Conservation (phyloP, 2,888 invertebrate species). For the Cantharis rufa region DNA sequence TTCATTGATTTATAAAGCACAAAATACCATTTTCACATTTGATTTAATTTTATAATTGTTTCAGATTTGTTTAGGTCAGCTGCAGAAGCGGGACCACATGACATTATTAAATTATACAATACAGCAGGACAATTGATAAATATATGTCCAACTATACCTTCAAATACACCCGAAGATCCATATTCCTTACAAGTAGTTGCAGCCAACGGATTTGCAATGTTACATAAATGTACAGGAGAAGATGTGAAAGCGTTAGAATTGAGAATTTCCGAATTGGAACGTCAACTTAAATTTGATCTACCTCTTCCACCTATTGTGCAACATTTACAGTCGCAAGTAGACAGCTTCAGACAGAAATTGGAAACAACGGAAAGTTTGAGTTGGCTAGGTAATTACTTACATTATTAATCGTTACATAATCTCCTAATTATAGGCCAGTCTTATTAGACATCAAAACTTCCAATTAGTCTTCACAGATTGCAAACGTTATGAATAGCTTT, state of each 20-base stretch:
- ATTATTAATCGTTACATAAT: too few relatives aligned
- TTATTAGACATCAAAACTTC: too few relatives aligned
- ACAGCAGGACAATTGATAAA: conserved; percentile 65
- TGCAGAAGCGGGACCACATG: conserved; percentile 68
- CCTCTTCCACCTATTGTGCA: conserved; percentile 60
- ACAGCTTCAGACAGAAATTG: conserved; percentile 62
- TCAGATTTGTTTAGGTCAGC: conserved; percentile 69
- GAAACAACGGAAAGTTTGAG: conserved; percentile 66
- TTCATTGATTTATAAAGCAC: neutral
- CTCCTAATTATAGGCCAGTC: too few relatives aligned
- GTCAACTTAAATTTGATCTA: conserved; percentile 60
- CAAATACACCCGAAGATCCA: conserved; percentile 61
- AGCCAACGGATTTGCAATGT: conserved; percentile 53
- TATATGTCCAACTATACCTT: conserved; percentile 63
- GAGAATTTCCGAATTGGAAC: conserved; percentile 62
- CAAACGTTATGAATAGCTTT: too few relatives aligned
- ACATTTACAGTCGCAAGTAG: conserved; percentile 63
- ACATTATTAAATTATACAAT: conserved; percentile 68
- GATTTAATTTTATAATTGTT: conserved; percentile 36
- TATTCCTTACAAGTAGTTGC: conserved; percentile 56
- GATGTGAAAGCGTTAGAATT: conserved; percentile 63
- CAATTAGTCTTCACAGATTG: too few relatives aligned
- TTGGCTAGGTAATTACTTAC: conserved; percentile 61
- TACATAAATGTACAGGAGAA: conserved; percentile 54
- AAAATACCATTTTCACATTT: neutral